Evolutionary conservation across 2,113 vertebrate species (phyloP).

Genomic region (Xenopus laevis): DNA sequence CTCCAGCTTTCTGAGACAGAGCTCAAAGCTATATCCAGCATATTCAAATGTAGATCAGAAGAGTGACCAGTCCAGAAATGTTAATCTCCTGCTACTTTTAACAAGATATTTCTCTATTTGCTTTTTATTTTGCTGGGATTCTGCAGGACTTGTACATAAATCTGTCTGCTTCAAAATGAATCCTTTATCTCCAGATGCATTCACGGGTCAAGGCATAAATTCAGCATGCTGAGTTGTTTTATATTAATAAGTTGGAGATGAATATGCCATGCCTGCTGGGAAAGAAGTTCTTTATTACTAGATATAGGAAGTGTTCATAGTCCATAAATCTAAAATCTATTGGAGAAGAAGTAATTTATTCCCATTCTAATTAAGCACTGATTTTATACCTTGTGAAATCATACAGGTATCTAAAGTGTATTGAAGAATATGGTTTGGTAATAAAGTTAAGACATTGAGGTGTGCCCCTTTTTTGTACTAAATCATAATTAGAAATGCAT

Average conservation of each 20-base stretch:
- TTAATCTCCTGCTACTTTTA: constrained; percentile 18
- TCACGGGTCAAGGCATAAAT: constrained; percentile 25
- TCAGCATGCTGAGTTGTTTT: constrained; percentile 24
- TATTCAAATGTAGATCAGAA: constrained; percentile 22
- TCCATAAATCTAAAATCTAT: constrained; percentile 29
- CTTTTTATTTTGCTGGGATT: constrained; percentile 8
- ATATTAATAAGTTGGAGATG: constrained; percentile 24
- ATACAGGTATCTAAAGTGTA: neutral
- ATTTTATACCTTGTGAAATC: neutral
- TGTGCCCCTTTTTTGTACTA: too few species aligned
- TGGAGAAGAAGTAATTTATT: constrained; percentile 17
- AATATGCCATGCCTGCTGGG: constrained; percentile 22
- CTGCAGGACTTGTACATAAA: constrained; percentile 4
- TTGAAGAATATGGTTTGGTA: too few species aligned
- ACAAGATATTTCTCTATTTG: constrained; percentile 7
- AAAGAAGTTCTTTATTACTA: constrained; percentile 23
- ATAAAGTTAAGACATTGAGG: too few species aligned
- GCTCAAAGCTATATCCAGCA: constrained; percentile 2
- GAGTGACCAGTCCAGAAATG: neutral
- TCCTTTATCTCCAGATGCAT: constrained; percentile 4
- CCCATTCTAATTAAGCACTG: constrained; percentile 6
- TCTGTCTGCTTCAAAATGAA: constrained; percentile 29
- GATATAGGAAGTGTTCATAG: constrained; percentile 17
- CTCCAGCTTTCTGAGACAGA: neutral
- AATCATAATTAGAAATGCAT: too few species aligned